phyloP scores from a whole-genome alignment of 2,797 vertebrate species.

The Acrossocheilus wenchowensis region DNA sequence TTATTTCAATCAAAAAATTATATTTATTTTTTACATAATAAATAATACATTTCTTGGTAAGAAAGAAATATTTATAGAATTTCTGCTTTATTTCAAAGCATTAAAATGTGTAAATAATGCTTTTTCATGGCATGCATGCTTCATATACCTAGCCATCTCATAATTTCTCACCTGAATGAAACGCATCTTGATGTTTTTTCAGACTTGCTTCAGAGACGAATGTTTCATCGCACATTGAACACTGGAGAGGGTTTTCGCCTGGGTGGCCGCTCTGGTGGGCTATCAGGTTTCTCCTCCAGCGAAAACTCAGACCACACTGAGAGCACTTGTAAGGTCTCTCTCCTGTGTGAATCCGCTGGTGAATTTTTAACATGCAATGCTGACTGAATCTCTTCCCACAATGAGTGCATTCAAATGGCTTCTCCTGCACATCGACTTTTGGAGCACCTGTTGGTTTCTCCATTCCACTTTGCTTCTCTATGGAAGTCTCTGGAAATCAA shows the following conservation, averaged over 20 bases:
- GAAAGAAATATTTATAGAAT: neutral
- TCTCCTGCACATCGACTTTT: constrained; percentile 20
- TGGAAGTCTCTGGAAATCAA: constrained; percentile 8
- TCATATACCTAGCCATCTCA: neutral
- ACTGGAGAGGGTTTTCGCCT: constrained; percentile 41
- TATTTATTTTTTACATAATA: neutral
- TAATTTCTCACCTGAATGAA: constrained; percentile 43
- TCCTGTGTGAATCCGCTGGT: constrained; percentile 49
- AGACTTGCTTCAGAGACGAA: constrained; percentile 43
- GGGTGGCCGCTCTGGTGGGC: constrained; percentile 42
- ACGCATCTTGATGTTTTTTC: constrained; percentile 41
- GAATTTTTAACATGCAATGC: constrained; percentile 45
- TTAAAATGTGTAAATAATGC: neutral
- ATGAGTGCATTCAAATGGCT: constrained; percentile 42
- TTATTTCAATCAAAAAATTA: neutral
- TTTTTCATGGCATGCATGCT: neutral
- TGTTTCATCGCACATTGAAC: constrained; percentile 44
- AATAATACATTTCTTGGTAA: neutral
- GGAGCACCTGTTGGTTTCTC: neutral
- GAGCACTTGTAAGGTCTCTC: constrained; percentile 47
- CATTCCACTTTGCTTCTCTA: neutral
- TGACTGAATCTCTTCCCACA: constrained; percentile 53
- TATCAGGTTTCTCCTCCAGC: constrained; percentile 54
- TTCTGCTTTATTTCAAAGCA: neutral
- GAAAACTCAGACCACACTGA: constrained; percentile 48